These are phyloP conservation scores for Chaetogeoica ovagalla DNA, from an alignment of 2,888 invertebrate species.

Conservation along the genomic window DNA sequence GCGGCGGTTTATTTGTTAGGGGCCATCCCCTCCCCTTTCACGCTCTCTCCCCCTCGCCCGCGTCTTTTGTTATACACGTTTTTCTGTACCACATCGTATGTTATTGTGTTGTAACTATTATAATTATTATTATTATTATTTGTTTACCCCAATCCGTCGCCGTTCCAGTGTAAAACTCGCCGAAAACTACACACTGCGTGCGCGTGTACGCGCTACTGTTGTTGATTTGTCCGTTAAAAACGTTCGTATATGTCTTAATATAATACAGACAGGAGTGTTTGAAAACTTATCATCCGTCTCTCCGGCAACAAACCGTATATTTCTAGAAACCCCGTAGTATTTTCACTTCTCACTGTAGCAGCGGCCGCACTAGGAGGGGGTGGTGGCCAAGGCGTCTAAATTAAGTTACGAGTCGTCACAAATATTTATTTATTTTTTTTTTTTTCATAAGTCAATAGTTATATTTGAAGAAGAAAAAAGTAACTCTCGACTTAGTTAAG, in stretches of 20 bases:
- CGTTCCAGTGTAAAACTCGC: conserved; percentile 28
- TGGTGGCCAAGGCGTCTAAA: too few relatives aligned
- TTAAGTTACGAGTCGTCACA: too few relatives aligned
- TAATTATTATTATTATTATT: conserved; percentile 45
- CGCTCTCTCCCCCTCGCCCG: neutral
- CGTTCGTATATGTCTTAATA: conserved; percentile 46
- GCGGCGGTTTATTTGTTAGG: conserved; percentile 28
- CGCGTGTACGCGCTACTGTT: neutral
- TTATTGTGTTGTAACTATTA: conserved; percentile 15
- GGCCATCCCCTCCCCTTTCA: neutral
- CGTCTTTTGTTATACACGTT: conserved; percentile 44
- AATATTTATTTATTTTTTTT: too few relatives aligned
- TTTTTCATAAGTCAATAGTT: too few relatives aligned
- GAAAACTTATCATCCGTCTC: conserved; percentile 10
- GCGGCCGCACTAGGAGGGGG: too few relatives aligned
- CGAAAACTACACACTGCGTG: conserved; percentile 22
- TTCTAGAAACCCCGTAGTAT: too few relatives aligned
- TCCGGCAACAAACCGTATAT: too few relatives aligned
- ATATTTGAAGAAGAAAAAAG: too few relatives aligned
- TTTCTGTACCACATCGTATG: conserved; percentile 28
- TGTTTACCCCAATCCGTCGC: conserved; percentile 27
- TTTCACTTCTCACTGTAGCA: too few relatives aligned
- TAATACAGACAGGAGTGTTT: conserved; percentile 33
- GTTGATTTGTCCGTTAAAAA: conserved; percentile 49
- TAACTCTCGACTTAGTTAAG: too few relatives aligned